Evolutionary conservation across 2,797 vertebrate species (phyloP).

Genomic region (Vireo griseus): DNA sequence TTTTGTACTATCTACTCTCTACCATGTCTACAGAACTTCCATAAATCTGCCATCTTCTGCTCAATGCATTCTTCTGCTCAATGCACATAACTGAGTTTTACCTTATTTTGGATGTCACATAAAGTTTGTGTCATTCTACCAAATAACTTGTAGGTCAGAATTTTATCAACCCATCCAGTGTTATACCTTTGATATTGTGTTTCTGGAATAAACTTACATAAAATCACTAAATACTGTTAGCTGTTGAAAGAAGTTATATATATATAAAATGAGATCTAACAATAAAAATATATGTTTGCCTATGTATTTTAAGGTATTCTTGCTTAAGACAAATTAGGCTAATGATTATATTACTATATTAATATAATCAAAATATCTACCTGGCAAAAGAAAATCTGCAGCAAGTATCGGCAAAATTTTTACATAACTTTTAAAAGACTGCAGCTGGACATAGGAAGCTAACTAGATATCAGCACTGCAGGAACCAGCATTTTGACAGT

Average conservation of each 20-base stretch:
- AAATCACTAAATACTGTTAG: background rate
- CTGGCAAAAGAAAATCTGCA: background rate
- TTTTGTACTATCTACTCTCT: background rate
- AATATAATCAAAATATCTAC: background rate
- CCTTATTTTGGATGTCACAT: background rate
- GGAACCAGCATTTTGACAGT: constrained; percentile 25
- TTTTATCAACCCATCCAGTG: background rate
- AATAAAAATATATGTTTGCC: background rate
- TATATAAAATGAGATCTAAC: background rate
- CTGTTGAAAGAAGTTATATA: background rate
- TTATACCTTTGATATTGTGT: background rate
- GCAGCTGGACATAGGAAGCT: background rate
- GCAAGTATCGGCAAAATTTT: background rate
- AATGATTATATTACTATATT: background rate
- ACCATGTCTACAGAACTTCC: background rate
- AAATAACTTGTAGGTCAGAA: background rate
- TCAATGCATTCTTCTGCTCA: background rate
- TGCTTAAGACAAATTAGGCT: background rate
- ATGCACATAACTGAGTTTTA: background rate
- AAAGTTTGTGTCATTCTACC: background rate
- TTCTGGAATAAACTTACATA: background rate
- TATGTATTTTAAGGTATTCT: background rate
- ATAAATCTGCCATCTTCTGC: background rate
- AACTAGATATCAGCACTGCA: background rate
- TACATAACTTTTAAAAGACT: constrained; percentile 21